Percentiles rank a stretch among this genome's conserved stretches.
Conservation (phyloP, 1,140 invertebrate genomes). For the Mamestra configurata region DNA sequence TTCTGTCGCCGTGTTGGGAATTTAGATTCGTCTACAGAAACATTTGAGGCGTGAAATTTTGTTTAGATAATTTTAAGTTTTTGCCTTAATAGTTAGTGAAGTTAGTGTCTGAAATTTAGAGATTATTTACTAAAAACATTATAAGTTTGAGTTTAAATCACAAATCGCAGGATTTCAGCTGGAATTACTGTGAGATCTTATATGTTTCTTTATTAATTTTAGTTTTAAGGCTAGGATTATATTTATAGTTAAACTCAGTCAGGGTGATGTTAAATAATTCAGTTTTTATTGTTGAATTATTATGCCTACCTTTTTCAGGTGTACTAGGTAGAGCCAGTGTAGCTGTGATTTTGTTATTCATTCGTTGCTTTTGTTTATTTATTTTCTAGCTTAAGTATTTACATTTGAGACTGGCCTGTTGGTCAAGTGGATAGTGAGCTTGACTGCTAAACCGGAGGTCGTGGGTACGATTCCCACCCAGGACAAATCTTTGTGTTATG, state of each 20-base stretch:
- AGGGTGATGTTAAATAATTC: background rate
- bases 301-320: too few relatives aligned
- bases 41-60: conserved; percentile 17
- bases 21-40: background rate
- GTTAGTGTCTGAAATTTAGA: background rate
- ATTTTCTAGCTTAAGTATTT: too few relatives aligned
- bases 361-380: too few relatives aligned
- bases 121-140: conserved; percentile 16
- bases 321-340: too few relatives aligned
- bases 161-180: background rate
- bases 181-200: background rate
- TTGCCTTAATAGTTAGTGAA: background rate
- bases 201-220: background rate
- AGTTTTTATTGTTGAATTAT: too few relatives aligned
- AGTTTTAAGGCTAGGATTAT: background rate
- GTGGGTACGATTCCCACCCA: too few relatives aligned
- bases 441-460: too few relatives aligned
- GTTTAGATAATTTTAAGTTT: conserved; percentile 10
- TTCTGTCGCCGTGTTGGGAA: background rate
- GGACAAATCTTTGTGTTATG: too few relatives aligned
- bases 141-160: background rate
- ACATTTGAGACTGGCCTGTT: too few relatives aligned
- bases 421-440: too few relatives aligned
- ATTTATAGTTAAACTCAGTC: background rate
- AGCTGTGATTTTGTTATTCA: too few relatives aligned